Percentiles rank a stretch among this genome's conserved stretches.
These are phyloP conservation scores for Sceliomorpha sp. DNA, from an alignment of 2,888 invertebrate genomes.

Conservation along the genomic window DNA sequence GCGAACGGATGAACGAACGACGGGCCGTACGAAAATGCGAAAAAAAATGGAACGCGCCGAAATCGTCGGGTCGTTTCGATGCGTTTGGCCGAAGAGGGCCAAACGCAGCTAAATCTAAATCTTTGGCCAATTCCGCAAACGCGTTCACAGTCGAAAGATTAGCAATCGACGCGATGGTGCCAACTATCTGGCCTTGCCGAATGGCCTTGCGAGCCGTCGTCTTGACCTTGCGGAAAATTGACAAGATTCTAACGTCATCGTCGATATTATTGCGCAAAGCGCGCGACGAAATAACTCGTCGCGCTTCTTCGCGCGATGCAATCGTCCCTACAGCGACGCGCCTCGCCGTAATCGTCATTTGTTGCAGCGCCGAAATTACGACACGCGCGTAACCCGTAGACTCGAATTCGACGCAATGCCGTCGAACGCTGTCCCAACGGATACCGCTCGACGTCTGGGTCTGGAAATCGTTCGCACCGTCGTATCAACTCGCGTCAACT, in stretches of 20 bases:
- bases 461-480: slow-evolving; percentile 26
- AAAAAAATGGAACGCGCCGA: no score
- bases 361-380: slow-evolving; percentile 20
- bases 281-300: no score
- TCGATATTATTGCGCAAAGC: no score
- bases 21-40: no score
- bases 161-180: slow-evolving; percentile 21
- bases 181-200: slow-evolving; percentile 10
- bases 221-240: slow-evolving; percentile 38
- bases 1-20: no score
- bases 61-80: no score
- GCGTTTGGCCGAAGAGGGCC: no score
- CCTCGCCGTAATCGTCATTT: no score
- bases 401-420: slow-evolving; percentile 31
- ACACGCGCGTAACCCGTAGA: slow-evolving; percentile 45
- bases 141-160: neutral
- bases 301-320: no score
- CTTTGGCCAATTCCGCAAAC: no score
- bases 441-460: slow-evolving; percentile 44
- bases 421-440: slow-evolving; percentile 36
- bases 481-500: slow-evolving; percentile 37
- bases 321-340: no score
- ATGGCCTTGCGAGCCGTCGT: slow-evolving; percentile 31
- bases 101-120: no score
- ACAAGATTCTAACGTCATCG: slow-evolving; percentile 12